Evolutionary conservation across 2,888 invertebrate species (phyloP).

Genomic region (Cataglyphis cursor): DNA sequence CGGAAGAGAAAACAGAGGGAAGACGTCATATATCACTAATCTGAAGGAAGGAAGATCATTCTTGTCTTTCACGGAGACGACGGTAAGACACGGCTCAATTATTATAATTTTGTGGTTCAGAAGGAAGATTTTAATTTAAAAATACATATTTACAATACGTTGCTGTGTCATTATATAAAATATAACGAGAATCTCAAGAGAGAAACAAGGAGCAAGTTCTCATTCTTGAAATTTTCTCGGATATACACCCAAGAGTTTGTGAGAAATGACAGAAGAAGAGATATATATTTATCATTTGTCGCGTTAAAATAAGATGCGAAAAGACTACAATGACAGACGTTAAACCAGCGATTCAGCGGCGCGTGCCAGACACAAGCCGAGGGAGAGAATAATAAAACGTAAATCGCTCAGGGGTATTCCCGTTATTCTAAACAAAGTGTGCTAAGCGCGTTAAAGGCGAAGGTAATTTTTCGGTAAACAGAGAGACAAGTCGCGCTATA

Average conservation of each 20-base stretch:
- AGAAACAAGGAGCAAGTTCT: background rate
- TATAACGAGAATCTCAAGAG: conserved; percentile 3
- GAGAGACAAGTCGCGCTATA: background rate
- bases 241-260: background rate
- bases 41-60: background rate
- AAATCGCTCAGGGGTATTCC: conserved; percentile 7
- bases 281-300: background rate
- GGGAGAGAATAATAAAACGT: conserved; percentile 1
- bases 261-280: background rate
- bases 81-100: background rate
- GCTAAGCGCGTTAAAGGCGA: background rate
- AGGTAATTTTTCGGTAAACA: background rate
- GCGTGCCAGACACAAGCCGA: conserved; percentile 13
- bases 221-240: background rate
- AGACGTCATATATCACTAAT: background rate
- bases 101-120: background rate
- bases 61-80: background rate
- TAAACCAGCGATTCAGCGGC: conserved; percentile 10
- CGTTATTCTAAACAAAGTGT: conserved; percentile 6
- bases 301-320: background rate
- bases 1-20: background rate
- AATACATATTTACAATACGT: background rate
- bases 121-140: background rate
- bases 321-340: background rate
- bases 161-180: background rate